Percentiles rank a stretch among this genome's conserved stretches.
phyloP scores from a whole-genome alignment of 2,113 vertebrate genomes.

The Perca schrenkii region DNA sequence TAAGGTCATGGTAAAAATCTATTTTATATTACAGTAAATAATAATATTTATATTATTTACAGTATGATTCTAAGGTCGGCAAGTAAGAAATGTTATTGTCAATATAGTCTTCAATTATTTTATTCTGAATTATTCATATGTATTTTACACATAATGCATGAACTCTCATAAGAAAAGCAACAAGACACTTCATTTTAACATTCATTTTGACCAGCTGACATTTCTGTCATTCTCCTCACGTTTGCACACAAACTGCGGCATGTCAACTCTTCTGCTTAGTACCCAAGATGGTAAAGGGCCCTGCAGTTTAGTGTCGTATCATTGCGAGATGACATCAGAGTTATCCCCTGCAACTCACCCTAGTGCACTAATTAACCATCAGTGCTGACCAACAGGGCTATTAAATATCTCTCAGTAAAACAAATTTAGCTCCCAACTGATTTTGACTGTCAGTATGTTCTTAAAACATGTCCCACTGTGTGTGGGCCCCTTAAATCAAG shows the following conservation, averaged over 20 bases:
- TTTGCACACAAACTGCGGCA: conserved; percentile 26
- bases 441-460: not conserved
- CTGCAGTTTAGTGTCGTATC: not conserved
- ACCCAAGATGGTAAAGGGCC: conserved; percentile 2
- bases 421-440: not conserved
- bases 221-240: conserved; percentile 43
- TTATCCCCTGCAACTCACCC: not conserved
- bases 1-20: conserved; percentile 70
- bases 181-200: not conserved
- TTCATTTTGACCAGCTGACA: conserved; percentile 12
- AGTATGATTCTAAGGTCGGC: not conserved
- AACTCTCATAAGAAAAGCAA: conserved; percentile 1
- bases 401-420: not conserved
- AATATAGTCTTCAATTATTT: not conserved
- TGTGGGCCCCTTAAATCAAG: not conserved
- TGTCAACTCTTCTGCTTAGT: not conserved
- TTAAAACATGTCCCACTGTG: not conserved
- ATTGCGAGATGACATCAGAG: not conserved
- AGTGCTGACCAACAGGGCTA: conserved; percentile 8
- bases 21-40: not conserved
- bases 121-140: conserved; percentile 1
- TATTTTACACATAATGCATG: conserved; percentile 8
- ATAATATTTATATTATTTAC: not conserved
- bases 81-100: conserved; percentile 14
- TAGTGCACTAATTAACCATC: conserved; percentile 1